Percentiles rank a stretch among this genome's conserved stretches.
These are phyloP conservation scores for Apogon hyalosoma DNA, from an alignment of 2,797 vertebrate genomes.

Conservation along the genomic window DNA sequence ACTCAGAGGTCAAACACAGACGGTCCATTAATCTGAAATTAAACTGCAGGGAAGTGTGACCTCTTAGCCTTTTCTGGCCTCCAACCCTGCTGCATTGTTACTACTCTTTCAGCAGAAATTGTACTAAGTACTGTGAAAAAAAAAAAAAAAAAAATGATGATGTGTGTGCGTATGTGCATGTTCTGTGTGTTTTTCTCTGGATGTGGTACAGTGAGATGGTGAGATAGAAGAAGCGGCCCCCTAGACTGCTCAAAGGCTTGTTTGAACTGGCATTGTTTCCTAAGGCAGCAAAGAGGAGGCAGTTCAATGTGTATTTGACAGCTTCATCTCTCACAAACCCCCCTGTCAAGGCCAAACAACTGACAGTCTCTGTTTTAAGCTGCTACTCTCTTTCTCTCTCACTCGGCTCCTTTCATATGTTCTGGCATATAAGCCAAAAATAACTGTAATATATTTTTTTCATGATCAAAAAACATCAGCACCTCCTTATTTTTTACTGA, in stretches of 20 bases:
- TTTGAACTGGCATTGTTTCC: conserved; percentile 78
- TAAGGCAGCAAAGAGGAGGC: conserved; percentile 72
- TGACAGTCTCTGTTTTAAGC: conserved; percentile 54
- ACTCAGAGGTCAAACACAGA: conserved; percentile 60
- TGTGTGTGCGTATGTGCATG: conserved; percentile 27
- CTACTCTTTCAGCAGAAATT: conserved; percentile 44
- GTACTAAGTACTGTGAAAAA: conserved; percentile 50
- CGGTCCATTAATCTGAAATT: conserved; percentile 62
- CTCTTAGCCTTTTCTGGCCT: conserved; percentile 46
- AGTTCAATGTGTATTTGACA: conserved; percentile 73
- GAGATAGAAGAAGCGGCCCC: conserved; percentile 53
- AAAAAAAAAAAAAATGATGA: conserved; percentile 26
- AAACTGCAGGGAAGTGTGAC: conserved; percentile 53
- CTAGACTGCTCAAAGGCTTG: conserved; percentile 73
- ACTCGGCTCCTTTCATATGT: conserved; percentile 42
- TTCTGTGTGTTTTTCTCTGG: conserved; percentile 22
- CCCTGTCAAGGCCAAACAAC: conserved; percentile 51
- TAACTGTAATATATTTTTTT: conserved; percentile 43
- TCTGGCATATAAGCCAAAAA: conserved; percentile 64
- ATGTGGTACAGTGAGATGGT: conserved; percentile 41
- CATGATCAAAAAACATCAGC: conserved; percentile 54
- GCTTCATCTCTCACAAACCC: conserved; percentile 63
- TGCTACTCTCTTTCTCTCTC: conserved; percentile 14
- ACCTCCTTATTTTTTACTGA: conserved; percentile 33
- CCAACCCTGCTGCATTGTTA: conserved; percentile 44